phyloP scores from a whole-genome alignment of 2,113 vertebrate genomes.

The Blennius ocellaris region DNA sequence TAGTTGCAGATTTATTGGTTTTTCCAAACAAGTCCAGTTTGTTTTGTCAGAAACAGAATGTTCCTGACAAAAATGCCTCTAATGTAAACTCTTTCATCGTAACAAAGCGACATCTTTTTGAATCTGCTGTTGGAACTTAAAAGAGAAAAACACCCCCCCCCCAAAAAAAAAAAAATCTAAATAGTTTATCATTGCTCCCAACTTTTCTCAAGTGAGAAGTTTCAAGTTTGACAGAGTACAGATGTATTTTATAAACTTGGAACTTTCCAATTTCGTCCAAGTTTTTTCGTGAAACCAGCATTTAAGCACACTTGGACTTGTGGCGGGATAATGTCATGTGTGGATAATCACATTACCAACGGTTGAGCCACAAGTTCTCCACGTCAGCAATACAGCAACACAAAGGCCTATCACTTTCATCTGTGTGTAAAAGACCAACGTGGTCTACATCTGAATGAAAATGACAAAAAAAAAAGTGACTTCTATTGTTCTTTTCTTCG shows the following conservation, averaged over 20 bases:
- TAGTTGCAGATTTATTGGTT: conserved; percentile 20
- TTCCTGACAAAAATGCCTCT: not conserved
- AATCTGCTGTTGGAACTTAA: not conserved
- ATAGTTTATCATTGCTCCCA: too few species aligned
- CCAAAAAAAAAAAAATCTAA: not conserved
- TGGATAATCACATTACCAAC: not conserved
- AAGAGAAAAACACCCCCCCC: too few species aligned
- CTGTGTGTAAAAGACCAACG: conserved; percentile 13
- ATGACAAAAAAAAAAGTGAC: not conserved
- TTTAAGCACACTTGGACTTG: not conserved
- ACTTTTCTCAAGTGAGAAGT: too few species aligned
- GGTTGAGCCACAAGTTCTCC: not conserved
- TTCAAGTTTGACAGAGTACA: too few species aligned
- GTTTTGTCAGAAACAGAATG: too few species aligned
- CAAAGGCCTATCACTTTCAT: conserved; percentile 9
- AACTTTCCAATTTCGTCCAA: too few species aligned
- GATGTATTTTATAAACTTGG: too few species aligned
- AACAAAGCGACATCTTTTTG: not conserved
- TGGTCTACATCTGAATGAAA: not conserved
- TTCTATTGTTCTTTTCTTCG: not conserved
- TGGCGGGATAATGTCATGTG: conserved; percentile 27
- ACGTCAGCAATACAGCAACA: not conserved
- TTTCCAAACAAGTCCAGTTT: conserved; percentile 10
- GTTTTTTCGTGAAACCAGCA: too few species aligned
- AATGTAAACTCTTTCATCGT: not conserved